Evolutionary conservation across 2,797 vertebrate species (phyloP), one percentile per base, ranked within the genome.

Genomic region (Poecilia gillii): DNA sequence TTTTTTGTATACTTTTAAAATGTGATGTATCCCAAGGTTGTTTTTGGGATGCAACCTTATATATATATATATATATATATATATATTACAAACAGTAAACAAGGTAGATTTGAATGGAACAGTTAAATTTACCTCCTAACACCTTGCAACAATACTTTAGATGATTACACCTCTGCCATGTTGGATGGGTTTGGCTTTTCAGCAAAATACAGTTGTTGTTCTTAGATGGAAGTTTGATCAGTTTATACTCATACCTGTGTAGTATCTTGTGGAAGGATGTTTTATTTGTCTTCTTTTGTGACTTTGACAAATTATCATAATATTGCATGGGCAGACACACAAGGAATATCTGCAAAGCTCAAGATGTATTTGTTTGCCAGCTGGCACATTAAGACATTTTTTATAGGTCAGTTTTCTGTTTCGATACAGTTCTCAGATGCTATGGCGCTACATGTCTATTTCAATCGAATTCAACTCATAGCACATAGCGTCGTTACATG

Each of bases 241-340:
- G 75, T 85, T 72, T 71, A 13, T 80, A 31, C 80, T 75, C 59
- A 57, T 68, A 43, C 41, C 49, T 57, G 25, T 81, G n/a, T 51
- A 64, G 11, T 51, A 25, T 70, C 53, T 64, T 64, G 51, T 74
- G 33, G 41, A 82, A 71, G 5, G 20, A 74, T 51, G 16, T 45
- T 66, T 74, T 76, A 70, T 76, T 90, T 76, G 70, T 49, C n/a
- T 49, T 76, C 33, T 68, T n/a, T 36, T 55, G 39, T 77, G 51
- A 45, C 9, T 73, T 53, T 33, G 11, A 77, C 47, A 73, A 64
- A 45, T 33, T 31, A 53, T 72, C 7, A 75, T 51, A 82, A 46
- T 53, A 18, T 45, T n/a, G 23, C 31, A 51, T 77, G 46, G 62
- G 36, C 12, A 1, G 3, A 36, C 28, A 49, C 55, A 78, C 4